Conservation (phyloP, 2,888 invertebrate genomes). For the Morinoia aosen region DNA sequence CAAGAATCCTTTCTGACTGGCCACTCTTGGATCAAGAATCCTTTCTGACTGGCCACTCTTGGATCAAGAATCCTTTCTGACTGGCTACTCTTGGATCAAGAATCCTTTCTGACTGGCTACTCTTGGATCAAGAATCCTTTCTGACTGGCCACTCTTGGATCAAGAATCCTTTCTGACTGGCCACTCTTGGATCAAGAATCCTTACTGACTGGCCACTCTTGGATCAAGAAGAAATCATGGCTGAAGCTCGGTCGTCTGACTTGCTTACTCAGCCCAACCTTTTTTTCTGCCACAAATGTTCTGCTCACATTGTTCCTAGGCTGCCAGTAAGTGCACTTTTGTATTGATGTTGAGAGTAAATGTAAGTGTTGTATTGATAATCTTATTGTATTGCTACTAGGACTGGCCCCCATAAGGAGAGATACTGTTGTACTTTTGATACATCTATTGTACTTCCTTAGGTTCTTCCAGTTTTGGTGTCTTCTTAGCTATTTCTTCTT, state of each 20-base stretch:
- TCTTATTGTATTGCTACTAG: too few species aligned
- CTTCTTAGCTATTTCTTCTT: neutral
- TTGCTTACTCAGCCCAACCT: conserved; percentile 44
- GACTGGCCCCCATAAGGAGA: too few species aligned
- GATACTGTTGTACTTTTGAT: too few species aligned
- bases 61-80: too few species aligned
- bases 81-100: too few species aligned
- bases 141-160: too few species aligned
- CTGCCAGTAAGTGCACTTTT: conserved; percentile 61
- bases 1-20: too few species aligned
- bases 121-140: too few species aligned
- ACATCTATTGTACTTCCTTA: neutral
- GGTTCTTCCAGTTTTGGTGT: neutral
- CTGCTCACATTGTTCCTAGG: conserved; percentile 65
- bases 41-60: too few species aligned
- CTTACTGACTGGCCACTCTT: neutral
- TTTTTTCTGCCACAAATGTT: conserved; percentile 67
- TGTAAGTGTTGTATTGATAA: neutral
- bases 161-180: too few species aligned
- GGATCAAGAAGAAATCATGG: conserved; percentile 19
- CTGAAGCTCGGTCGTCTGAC: conserved; percentile 34
- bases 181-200: neutral
- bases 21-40: too few species aligned
- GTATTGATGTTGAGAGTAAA: conserved; percentile 59
- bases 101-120: too few species aligned